Evolutionary conservation across 2,113 vertebrate species (phyloP).

Genomic region (Plectropomus leopardus): DNA sequence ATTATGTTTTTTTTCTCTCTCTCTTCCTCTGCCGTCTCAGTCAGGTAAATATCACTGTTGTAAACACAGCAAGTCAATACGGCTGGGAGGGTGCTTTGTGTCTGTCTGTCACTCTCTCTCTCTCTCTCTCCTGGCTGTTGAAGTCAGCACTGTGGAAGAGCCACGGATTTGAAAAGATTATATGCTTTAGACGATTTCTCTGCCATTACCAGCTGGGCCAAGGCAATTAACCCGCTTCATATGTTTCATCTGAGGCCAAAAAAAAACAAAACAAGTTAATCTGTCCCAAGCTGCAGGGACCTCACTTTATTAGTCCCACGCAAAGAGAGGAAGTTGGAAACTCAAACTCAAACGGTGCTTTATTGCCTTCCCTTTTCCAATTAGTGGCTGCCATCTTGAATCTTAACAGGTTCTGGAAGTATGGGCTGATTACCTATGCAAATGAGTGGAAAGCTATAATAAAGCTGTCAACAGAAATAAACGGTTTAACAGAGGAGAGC

Average conservation of each 20-base stretch:
- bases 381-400: slow-evolving; percentile 74
- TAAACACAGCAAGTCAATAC: slow-evolving; percentile 47
- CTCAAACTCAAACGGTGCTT: slow-evolving; percentile 49
- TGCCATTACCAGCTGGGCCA: slow-evolving; percentile 65
- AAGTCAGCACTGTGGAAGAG: slow-evolving; percentile 21
- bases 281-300: slow-evolving; percentile 55
- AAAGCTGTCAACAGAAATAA: slow-evolving; percentile 74
- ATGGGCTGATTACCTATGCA: slow-evolving; percentile 76
- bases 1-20: slow-evolving; percentile 15
- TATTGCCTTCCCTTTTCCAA: slow-evolving; percentile 72
- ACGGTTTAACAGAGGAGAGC: slow-evolving; percentile 48
- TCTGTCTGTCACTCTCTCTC: slow-evolving; percentile 30
- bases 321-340: slow-evolving; percentile 47
- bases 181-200: slow-evolving; percentile 54
- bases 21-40: slow-evolving; percentile 17
- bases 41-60: slow-evolving; percentile 40
- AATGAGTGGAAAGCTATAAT: slow-evolving; percentile 73
- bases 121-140: slow-evolving; percentile 3
- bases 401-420: slow-evolving; percentile 66
- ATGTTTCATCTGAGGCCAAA: slow-evolving; percentile 66
- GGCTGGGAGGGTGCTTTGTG: slow-evolving; percentile 11
- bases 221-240: slow-evolving; percentile 77
- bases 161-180: slow-evolving; percentile 58
- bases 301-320: slow-evolving; percentile 59
- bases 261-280: slow-evolving; percentile 69